Evolutionary conservation across 2,113 vertebrate genomes (phyloP).

Genomic region (Percopsis transmontana): DNA sequence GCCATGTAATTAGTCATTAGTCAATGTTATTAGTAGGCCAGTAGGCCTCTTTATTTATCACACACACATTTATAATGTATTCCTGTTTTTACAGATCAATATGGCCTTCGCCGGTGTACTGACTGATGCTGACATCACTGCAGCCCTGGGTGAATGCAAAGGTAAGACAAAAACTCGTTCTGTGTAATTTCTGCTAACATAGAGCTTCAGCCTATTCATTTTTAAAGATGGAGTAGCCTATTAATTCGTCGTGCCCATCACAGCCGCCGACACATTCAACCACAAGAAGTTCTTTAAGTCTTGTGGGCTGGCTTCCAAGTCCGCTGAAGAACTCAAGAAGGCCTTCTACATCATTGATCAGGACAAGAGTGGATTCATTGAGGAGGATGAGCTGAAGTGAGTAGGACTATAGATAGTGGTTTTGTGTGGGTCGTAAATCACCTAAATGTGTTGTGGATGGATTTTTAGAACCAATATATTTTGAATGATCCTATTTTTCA

Average conservation of each 20-base stretch:
- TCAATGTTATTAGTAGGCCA: background rate
- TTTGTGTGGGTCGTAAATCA: background rate
- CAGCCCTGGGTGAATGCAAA: constrained; percentile 83
- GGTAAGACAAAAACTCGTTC: constrained; percentile 50
- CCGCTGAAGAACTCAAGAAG: constrained; percentile 74
- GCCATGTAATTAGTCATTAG: no score
- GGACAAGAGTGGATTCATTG: constrained; percentile 84
- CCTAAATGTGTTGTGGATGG: no score
- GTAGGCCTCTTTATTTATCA: background rate
- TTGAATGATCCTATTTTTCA: background rate
- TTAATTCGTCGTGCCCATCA: background rate
- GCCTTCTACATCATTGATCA: constrained; percentile 84
- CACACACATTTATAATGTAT: background rate
- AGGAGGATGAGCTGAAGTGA: constrained; percentile 86
- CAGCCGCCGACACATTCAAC: constrained; percentile 81
- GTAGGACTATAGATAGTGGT: background rate
- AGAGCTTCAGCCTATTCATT: background rate
- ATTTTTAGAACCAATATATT: no score
- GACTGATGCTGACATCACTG: constrained; percentile 77
- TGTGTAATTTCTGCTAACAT: background rate
- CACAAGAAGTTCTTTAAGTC: constrained; percentile 80
- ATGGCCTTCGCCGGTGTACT: constrained; percentile 78
- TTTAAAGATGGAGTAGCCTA: constrained; percentile 32
- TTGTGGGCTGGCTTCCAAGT: constrained; percentile 79
- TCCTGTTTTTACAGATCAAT: constrained; percentile 55